Conservation (phyloP, 2,113 vertebrate genomes). For the Takifugu bimaculatus region DNA sequence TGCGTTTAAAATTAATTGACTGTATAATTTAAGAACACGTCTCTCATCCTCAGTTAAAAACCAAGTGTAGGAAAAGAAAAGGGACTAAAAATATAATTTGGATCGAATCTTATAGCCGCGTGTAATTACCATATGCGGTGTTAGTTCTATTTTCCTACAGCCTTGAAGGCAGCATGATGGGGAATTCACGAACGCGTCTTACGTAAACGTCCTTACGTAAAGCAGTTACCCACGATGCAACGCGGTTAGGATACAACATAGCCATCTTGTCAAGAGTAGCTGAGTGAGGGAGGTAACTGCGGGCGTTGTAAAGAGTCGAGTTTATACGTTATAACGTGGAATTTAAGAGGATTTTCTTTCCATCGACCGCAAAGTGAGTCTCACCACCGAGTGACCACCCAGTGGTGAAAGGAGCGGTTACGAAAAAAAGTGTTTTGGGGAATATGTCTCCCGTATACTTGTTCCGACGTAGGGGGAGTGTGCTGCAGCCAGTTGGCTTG, state of each 20-base stretch:
- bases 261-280: slow-evolving; percentile 70
- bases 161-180: slow-evolving; percentile 27
- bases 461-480: slow-evolving; percentile 81
- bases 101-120: background rate
- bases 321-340: slow-evolving; percentile 22
- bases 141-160: slow-evolving; percentile 4
- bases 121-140: too few relatives aligned
- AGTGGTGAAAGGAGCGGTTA: slow-evolving; percentile 5
- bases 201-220: slow-evolving; percentile 43
- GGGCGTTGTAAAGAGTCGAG: slow-evolving; percentile 30
- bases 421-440: slow-evolving; percentile 40
- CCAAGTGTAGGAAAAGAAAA: too few relatives aligned
- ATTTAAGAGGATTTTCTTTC: slow-evolving; percentile 1
- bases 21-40: too few relatives aligned
- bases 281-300: slow-evolving; percentile 52
- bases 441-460: slow-evolving; percentile 77
- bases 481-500: slow-evolving; percentile 55
- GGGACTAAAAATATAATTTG: background rate
- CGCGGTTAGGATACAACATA: slow-evolving; percentile 64
- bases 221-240: slow-evolving; percentile 63
- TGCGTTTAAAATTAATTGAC: too few relatives aligned
- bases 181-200: slow-evolving; percentile 39
- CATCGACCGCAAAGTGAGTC: background rate
- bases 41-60: too few relatives aligned
- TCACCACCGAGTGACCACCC: slow-evolving; percentile 8